A percentile compares a stretch with the other conserved stretches of the same genome.
These are phyloP conservation scores for Noctua janthe DNA, from an alignment of 2,888 invertebrate species.

Conservation along the genomic window DNA sequence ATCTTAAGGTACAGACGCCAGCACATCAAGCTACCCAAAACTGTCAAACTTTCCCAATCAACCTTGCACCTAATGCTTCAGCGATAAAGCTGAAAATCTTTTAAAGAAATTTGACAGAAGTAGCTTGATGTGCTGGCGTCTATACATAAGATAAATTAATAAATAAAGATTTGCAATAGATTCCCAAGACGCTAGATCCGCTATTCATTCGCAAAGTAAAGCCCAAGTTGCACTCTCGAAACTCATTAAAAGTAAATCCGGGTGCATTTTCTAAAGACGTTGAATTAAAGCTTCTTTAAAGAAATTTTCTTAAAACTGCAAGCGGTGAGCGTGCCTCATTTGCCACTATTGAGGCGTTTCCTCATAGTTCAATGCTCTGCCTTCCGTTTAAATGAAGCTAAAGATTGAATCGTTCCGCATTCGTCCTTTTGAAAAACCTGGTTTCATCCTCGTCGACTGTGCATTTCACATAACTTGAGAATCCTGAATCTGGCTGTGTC, in stretches of 20 bases:
- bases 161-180: slow-evolving; percentile 73
- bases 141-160: slow-evolving; percentile 66
- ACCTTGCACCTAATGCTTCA: too few species aligned
- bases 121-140: too few species aligned
- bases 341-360: slow-evolving; percentile 86
- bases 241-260: slow-evolving; percentile 90
- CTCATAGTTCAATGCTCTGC: slow-evolving; percentile 80
- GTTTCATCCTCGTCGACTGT: slow-evolving; percentile 62
- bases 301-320: slow-evolving; percentile 87
- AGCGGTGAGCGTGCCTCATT: slow-evolving; percentile 87
- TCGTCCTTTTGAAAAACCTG: slow-evolving; percentile 73
- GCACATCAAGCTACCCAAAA: too few species aligned
- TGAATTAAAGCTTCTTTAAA: slow-evolving; percentile 87
- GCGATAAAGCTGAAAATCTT: too few species aligned
- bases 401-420: slow-evolving; percentile 79
- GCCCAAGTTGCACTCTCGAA: slow-evolving; percentile 86
- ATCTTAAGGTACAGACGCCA: neutral
- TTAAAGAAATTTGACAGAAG: too few species aligned
- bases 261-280: slow-evolving; percentile 88
- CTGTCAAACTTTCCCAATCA: too few species aligned
- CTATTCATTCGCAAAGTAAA: slow-evolving; percentile 87
- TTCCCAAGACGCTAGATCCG: slow-evolving; percentile 73
- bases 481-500: slow-evolving; percentile 52
- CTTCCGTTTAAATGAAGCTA: slow-evolving; percentile 81
- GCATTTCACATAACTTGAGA: slow-evolving; percentile 64